These are phyloP conservation scores for Parnassius apollo DNA, from an alignment of 2,888 invertebrate species.

Conservation along the genomic window DNA sequence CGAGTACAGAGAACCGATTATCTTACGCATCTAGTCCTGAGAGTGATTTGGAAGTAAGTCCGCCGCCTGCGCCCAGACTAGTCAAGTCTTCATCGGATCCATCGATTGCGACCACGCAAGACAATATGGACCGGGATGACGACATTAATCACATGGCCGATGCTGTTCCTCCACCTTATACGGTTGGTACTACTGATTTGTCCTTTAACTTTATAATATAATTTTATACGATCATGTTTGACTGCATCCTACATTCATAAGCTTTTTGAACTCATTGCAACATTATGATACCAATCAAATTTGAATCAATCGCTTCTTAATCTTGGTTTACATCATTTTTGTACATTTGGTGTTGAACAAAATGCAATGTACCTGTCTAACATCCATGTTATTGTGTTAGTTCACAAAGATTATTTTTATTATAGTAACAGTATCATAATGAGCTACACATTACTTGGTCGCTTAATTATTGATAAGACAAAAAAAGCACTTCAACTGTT, in stretches of 20 bases:
- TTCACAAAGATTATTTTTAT: too few relatives aligned
- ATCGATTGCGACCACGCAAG: constrained; percentile 95
- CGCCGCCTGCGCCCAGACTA: constrained; percentile 90
- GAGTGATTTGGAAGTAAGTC: constrained; percentile 90
- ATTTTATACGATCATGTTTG: neutral
- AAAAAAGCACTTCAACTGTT: too few relatives aligned
- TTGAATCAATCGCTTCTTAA: constrained; percentile 1
- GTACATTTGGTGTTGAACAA: neutral
- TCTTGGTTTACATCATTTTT: constrained; percentile 1
- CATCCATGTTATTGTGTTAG: too few relatives aligned
- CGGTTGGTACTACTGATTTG: constrained; percentile 78
- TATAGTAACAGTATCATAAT: too few relatives aligned
- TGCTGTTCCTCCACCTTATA: constrained; percentile 92
- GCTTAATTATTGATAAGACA: too few relatives aligned
- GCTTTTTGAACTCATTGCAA: constrained; percentile 9
- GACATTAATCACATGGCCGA: constrained; percentile 80
- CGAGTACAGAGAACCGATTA: constrained; percentile 87
- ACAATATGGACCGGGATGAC: constrained; percentile 87
- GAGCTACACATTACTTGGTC: too few relatives aligned
- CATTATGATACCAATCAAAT: neutral
- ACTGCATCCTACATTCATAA: constrained; percentile 10
- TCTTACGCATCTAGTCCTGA: constrained; percentile 98
- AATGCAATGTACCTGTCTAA: neutral
- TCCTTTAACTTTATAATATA: neutral
- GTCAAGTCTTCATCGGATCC: constrained; percentile 96